These are phyloP conservation scores for Lontra canadensis DNA, from an alignment of 2,113 vertebrate species.

Conservation along the genomic window DNA sequence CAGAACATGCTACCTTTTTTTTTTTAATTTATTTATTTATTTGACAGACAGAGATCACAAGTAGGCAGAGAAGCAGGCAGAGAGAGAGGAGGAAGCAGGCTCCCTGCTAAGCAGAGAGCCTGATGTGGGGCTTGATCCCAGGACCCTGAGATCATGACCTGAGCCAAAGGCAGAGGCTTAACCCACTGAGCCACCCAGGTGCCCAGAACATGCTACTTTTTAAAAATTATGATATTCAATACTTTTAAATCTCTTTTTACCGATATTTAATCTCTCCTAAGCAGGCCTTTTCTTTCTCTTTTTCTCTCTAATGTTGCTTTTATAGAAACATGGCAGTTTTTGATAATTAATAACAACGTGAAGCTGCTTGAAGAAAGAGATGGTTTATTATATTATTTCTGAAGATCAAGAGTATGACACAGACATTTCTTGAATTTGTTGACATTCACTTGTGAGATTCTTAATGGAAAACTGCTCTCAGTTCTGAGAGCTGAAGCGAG, in stretches of 20 bases:
- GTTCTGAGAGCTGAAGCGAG: not conserved
- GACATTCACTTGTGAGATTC: not conserved
- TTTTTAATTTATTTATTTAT: too few relatives aligned
- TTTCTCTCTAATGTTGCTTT: not conserved
- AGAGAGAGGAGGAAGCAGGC: too few relatives aligned
- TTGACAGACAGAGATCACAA: too few relatives aligned
- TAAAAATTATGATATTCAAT: conserved; percentile 29
- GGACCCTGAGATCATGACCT: too few relatives aligned
- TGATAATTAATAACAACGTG: not conserved
- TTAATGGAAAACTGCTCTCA: not conserved
- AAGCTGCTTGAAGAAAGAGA: not conserved
- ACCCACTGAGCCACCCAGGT: too few relatives aligned
- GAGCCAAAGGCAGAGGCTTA: too few relatives aligned
- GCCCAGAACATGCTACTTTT: not conserved
- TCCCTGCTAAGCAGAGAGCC: too few relatives aligned
- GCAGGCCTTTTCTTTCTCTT: not conserved
- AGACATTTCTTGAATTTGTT: not conserved
- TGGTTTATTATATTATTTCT: not conserved
- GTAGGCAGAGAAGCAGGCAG: too few relatives aligned
- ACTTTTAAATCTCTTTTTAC: conserved; percentile 13
- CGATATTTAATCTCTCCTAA: not conserved
- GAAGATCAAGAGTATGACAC: not conserved
- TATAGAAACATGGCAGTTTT: not conserved
- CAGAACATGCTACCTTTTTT: not conserved
- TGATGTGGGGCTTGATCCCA: too few relatives aligned